phyloP scores from a whole-genome alignment of 2,113 vertebrate species.

The Larimichthys polyactis region DNA sequence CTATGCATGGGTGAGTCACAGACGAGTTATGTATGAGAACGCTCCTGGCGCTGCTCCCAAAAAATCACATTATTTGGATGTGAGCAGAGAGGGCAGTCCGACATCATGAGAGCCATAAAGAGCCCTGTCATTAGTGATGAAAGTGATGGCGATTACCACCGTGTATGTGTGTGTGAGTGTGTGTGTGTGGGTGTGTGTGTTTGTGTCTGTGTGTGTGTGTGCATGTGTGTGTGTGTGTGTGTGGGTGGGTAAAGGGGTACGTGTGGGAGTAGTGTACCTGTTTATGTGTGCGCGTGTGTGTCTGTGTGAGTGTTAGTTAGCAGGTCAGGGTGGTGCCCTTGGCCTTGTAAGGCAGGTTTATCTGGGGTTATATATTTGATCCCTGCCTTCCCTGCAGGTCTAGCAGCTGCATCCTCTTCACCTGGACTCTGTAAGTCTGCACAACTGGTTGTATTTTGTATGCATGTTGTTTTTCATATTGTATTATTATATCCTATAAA shows the following conservation, averaged over 20 bases:
- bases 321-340: conserved; percentile 74
- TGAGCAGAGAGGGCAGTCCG: conserved; percentile 61
- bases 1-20: conserved; percentile 68
- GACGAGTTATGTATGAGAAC: conserved; percentile 67
- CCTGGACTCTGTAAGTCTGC: conserved; percentile 69
- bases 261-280: conserved; percentile 38
- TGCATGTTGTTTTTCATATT: conserved; percentile 1
- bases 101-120: conserved; percentile 49
- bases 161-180: conserved; percentile 31
- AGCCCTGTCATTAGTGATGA: conserved; percentile 62
- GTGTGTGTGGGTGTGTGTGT: conserved; percentile 26
- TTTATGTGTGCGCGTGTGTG: conserved; percentile 1
- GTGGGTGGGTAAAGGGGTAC: not conserved
- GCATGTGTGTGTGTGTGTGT: conserved; percentile 32
- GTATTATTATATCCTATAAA: not conserved
- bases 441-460: not conserved
- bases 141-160: conserved; percentile 56
- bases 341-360: conserved; percentile 79
- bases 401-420: conserved; percentile 64
- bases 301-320: conserved; percentile 43
- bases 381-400: conserved; percentile 51
- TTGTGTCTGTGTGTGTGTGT: conserved; percentile 2
- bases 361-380: conserved; percentile 83
- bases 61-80: conserved; percentile 73
- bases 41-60: conserved; percentile 78